Base-by-base conservation (phyloP, 1,140 invertebrate genomes). In the Brachionus manjavacas region DNA sequence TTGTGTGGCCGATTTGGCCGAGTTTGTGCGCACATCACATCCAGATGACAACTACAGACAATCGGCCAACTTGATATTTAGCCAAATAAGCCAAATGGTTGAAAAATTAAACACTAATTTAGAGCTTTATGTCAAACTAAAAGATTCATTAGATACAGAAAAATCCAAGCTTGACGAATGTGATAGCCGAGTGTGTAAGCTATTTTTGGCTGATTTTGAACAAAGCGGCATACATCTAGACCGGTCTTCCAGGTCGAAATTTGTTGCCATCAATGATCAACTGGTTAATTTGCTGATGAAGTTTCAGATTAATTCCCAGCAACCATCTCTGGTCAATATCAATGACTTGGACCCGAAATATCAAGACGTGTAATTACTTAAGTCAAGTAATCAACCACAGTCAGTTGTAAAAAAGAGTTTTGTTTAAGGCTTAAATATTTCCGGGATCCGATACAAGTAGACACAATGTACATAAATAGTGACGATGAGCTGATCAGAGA, bases 151-250 rank as follows among this genome's bases (percentile, higher is more conserved):
- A 0, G 89, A 92, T 70, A 88, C 92, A 20, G 94, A 94, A 11
- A 70, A 88, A 91, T 49, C 94, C 92, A 43, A 74, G 39, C 31
- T 72, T 7, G 92, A 92, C 74, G 91, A 92, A 0, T 92, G 94
- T 2, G 96, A 99, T 88, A 88, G 93, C 66, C 94, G 97, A 89
- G 94, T 99, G 3, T 93, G 93, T 1, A 91, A 94, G 87, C 89
- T 99, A 78, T 98, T 98, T 90, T 89, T 97, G 41, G 95, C 96
- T 90, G 96, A 99, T 89, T 98, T 98, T 91, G 96, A 98, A 88
- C 95, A 97, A 89, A 94, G 94, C 90, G 96, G 96, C 7, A 98
- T 98, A 86, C 96, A 98, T 89, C 90, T 99, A 3, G 35, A 64
- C 35, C 16, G 25, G 9, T 12, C 43, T 14, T 64, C n/a, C 9